Conservation (phyloP, 2,888 invertebrate species). For the Chaitophorus viminalis region DNA sequence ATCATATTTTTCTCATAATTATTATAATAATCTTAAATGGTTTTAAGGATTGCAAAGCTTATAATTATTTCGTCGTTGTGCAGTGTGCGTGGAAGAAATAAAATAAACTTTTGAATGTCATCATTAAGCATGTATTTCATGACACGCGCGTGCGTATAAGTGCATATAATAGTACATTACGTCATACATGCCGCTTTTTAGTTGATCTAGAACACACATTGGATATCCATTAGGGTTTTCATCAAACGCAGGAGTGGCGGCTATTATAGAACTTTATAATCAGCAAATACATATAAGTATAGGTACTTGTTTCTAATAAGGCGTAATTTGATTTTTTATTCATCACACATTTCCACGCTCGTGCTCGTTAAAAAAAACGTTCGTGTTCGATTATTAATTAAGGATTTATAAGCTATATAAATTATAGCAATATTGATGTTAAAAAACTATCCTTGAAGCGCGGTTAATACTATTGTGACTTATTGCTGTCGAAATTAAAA, state of each 20-base stretch:
- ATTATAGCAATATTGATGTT: no score
- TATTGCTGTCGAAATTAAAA: no score
- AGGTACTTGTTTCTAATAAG: neutral
- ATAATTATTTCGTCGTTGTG: neutral
- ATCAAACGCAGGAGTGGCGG: neutral
- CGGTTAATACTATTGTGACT: no score
- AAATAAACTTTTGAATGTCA: neutral
- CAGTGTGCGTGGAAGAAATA: neutral
- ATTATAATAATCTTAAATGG: neutral
- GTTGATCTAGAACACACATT: neutral
- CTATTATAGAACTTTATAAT: neutral
- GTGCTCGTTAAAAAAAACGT: neutral
- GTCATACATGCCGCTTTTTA: neutral
- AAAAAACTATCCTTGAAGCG: no score
- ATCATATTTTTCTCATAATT: no score
- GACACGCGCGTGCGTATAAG: no score
- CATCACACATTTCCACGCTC: neutral
- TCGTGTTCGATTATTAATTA: neutral
- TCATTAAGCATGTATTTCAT: no score
- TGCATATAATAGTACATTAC: neutral
- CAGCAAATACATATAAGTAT: neutral
- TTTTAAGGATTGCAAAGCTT: neutral
- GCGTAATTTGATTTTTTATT: neutral
- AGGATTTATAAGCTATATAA: no score
- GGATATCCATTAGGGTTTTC: neutral